Conservation (phyloP, 1,140 invertebrate genomes). For the Drosophila serrata region DNA sequence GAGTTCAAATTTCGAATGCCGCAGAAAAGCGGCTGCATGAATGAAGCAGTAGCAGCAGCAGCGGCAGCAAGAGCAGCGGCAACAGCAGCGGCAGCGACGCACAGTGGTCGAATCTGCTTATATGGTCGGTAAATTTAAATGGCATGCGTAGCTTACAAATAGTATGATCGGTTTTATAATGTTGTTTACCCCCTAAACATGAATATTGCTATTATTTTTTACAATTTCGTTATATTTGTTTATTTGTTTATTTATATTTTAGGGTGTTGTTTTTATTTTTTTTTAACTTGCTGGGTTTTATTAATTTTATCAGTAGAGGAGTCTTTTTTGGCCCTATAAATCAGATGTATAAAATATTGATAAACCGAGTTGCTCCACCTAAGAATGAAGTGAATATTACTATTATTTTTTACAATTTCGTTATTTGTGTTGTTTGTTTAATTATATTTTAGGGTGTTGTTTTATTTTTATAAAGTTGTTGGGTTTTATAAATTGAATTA, state of each 20-base stretch:
- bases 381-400: not conserved
- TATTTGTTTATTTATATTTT: not conserved
- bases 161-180: too few relatives aligned
- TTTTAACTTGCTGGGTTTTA: too few relatives aligned
- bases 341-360: too few relatives aligned
- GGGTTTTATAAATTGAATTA: too few relatives aligned
- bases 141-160: not conserved
- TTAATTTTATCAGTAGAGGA: too few relatives aligned
- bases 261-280: too few relatives aligned
- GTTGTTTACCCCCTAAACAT: not conserved
- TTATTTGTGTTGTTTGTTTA: not conserved
- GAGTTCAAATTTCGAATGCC: slow-evolving; percentile 78
- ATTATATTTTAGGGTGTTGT: too few relatives aligned
- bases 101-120: not conserved
- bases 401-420: not conserved
- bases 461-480: too few relatives aligned
- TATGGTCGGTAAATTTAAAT: too few relatives aligned
- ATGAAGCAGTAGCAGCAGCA: slow-evolving; percentile 13
- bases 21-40: slow-evolving; percentile 15
- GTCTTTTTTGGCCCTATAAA: too few relatives aligned
- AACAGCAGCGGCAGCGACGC: slow-evolving; percentile 3
- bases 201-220: not conserved
- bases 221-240: not conserved
- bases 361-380: too few relatives aligned
- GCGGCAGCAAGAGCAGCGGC: not conserved